Evolutionary conservation across 1,140 invertebrate genomes (phyloP), one percentile per base, ranked within the genome.

Genomic region (Scaptomyza hsui): DNA sequence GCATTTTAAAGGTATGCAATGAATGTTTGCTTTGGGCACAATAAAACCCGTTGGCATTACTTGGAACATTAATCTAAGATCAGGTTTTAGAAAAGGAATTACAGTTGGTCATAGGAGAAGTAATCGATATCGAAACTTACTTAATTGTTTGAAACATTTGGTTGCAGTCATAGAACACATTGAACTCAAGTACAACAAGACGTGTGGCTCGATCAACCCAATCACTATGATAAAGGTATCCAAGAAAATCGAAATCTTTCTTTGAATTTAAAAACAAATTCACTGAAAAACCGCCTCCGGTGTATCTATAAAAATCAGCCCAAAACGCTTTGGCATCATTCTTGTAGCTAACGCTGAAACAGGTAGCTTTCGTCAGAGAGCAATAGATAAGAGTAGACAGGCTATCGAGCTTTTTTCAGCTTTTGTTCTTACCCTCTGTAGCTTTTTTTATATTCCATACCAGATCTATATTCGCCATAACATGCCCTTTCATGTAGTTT

Each of bases 21-120:
- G 0, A 6, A 48, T 10, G 0, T 16, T 12, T 0, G 7, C n/a
- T 2, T 49, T 47, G 0, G 67, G 32, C 3, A 15, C 1, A 4
- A 70, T 32, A 1, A 63, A 3, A 2, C 60, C 67, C 32, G 67
- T 63, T 13, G 60, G 44, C 9, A 70, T 41, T 13, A 63, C 12
- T 42, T 70, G 41, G 18, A 70, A 63, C 1, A 47, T 7, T 2
- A 64, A 3, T 41, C 67, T 70, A 9, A 12, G 47, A 63, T 5
- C 1, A 42, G 12, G 4, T 39, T 9, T 5, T 24, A 5, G 3
- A 62, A 1, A 2, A 29, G 6, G 9, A 32, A 32, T 35, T 35
- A n/a, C 6, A 49, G 6, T 18, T n/a, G 0, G 15, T 16, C 12
- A 15, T 24, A 4, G 18, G 1, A 10, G 19, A 2, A 6, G 0